Conservation (phyloP, 2,888 invertebrate species). For the Dicycla oo region DNA sequence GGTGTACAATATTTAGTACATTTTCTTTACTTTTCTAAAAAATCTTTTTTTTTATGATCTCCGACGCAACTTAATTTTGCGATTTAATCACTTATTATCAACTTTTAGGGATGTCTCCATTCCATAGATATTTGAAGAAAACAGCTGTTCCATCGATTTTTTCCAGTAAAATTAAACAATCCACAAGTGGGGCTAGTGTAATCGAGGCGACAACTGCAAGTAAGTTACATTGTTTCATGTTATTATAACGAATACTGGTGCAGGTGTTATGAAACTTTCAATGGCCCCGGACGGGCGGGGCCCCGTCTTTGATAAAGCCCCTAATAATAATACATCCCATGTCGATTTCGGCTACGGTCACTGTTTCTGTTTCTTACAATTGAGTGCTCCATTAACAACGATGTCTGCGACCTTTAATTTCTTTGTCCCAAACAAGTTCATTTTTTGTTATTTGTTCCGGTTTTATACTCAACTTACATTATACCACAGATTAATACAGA, state of each 20-base stretch:
- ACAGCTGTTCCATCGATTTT: conserved; percentile 56
- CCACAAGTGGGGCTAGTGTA: not conserved
- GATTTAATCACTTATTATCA: not conserved
- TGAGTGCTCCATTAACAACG: no score
- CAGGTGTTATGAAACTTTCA: not conserved
- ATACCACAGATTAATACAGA: no score
- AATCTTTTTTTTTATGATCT: not conserved
- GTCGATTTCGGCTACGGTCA: no score
- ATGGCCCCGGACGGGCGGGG: not conserved
- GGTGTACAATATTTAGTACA: not conserved
- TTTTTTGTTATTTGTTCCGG: no score
- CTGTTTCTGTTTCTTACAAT: no score
- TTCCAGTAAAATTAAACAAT: conserved; percentile 5
- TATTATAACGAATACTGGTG: not conserved
- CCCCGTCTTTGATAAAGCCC: not conserved
- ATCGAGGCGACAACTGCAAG: conserved; percentile 11
- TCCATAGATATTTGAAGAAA: conserved; percentile 54
- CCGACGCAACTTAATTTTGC: not conserved
- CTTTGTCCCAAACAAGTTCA: no score
- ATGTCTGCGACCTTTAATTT: no score
- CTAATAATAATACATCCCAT: no score
- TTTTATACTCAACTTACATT: no score
- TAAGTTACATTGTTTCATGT: conserved; percentile 22
- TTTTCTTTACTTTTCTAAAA: not conserved
- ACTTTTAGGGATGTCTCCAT: conserved; percentile 48